Evolutionary conservation across 53 echinoderm and acorn worm genomes (phyloP).

Genomic region (Actinopyga echinites): DNA sequence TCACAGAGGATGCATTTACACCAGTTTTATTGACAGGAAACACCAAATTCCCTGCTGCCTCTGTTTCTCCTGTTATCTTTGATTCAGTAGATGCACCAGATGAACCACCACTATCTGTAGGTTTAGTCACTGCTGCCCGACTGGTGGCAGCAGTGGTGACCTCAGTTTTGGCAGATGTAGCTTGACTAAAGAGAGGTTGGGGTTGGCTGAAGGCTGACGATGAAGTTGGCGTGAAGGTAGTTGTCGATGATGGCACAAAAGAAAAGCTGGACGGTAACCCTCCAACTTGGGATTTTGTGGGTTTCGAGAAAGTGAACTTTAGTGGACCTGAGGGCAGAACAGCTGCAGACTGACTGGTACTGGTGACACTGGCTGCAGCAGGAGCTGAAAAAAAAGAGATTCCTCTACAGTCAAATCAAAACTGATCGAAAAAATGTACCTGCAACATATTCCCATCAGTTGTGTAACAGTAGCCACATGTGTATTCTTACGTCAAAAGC

Average conservation of each 20-base stretch:
- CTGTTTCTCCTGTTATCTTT: slow-evolving; percentile 11
- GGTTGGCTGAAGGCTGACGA: neutral
- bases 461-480: too few species aligned
- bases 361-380: too few species aligned
- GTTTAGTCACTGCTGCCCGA: neutral
- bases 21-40: slow-evolving; percentile 40
- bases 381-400: too few species aligned
- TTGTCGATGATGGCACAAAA: neutral
- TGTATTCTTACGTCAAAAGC: too few species aligned
- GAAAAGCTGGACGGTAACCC: neutral
- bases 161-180: neutral
- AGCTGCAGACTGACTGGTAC: neutral
- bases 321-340: neutral
- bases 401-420: too few species aligned
- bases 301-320: neutral
- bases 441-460: too few species aligned
- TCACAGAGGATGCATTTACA: neutral
- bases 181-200: slow-evolving; percentile 9
- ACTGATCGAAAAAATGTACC: too few species aligned
- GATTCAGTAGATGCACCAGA: neutral
- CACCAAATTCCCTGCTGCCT: neutral
- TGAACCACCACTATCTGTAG: neutral
- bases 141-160: neutral
- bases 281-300: neutral
- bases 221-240: neutral